A percentile compares a stretch with the other conserved stretches of the same genome.
These are phyloP conservation scores for Esox niger DNA, from an alignment of 2,113 vertebrate genomes.

Conservation along the genomic window DNA sequence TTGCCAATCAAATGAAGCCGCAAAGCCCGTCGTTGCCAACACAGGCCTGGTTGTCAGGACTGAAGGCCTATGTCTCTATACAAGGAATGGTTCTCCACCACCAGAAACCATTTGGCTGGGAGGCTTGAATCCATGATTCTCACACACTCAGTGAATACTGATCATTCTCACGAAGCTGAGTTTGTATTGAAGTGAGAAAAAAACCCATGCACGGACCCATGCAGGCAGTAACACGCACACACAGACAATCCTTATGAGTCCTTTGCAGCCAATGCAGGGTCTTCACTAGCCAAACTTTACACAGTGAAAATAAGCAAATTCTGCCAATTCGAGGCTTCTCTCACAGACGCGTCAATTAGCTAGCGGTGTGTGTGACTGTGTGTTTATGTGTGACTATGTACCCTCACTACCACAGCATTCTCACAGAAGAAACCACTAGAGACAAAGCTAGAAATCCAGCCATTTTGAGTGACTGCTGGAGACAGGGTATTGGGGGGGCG, in stretches of 20 bases:
- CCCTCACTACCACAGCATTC: background rate
- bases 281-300: background rate
- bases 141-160: constrained; percentile 48
- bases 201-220: too few relatives aligned
- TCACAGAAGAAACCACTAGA: background rate
- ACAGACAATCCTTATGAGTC: too few relatives aligned
- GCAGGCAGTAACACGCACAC: too few relatives aligned
- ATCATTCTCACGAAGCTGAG: constrained; percentile 41
- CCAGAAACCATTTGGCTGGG: constrained; percentile 37
- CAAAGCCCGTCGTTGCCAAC: constrained; percentile 47
- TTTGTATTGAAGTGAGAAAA: too few relatives aligned
- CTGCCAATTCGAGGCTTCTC: background rate
- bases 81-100: constrained; percentile 44
- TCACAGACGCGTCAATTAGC: background rate
- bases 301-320: background rate
- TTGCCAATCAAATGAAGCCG: too few relatives aligned
- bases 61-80: constrained; percentile 37
- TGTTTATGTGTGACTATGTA: background rate
- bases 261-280: background rate
- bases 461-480: background rate
- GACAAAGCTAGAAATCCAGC: background rate
- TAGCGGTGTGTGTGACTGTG: too few relatives aligned
- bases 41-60: constrained; percentile 28
- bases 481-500: background rate
- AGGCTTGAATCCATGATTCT: constrained; percentile 34